Evolutionary conservation across 2,888 invertebrate species (phyloP).

Genomic region (Mythimna albipuncta): DNA sequence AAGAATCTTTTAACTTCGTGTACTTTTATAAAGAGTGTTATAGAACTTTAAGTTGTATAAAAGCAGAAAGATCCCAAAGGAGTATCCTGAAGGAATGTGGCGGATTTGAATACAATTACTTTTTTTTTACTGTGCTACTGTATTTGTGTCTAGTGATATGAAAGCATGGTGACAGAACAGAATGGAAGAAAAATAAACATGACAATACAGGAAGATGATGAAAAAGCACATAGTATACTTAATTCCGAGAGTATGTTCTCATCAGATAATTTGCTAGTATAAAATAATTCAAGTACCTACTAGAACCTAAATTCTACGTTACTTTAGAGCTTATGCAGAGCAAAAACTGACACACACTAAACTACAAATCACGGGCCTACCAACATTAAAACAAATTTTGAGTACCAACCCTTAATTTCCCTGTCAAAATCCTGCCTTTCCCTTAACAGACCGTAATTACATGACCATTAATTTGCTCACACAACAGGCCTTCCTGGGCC

Average conservation of each 20-base stretch:
- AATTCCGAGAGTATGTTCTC: too few species aligned
- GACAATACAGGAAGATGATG: too few species aligned
- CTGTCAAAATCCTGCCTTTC: conserved; percentile 45
- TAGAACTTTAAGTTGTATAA: conserved; percentile 23
- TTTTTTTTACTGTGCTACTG: neutral
- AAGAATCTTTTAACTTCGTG: conserved; percentile 11
- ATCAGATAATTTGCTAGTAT: too few species aligned
- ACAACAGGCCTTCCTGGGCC: conserved; percentile 39
- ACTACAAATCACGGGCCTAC: conserved; percentile 23
- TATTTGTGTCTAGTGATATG: too few species aligned
- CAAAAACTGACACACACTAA: conserved; percentile 3
- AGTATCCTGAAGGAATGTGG: conserved; percentile 7
- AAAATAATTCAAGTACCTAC: too few species aligned
- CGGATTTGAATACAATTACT: neutral
- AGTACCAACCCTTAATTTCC: conserved; percentile 40
- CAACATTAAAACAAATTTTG: conserved; percentile 16
- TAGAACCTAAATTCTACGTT: too few species aligned
- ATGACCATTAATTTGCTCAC: conserved; percentile 59
- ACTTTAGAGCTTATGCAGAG: neutral
- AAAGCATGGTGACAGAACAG: too few species aligned
- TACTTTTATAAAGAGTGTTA: conserved; percentile 19
- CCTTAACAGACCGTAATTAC: conserved; percentile 58
- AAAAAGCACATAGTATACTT: too few species aligned
- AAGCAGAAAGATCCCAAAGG: conserved; percentile 23
- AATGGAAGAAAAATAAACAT: too few species aligned